phyloP scores from a whole-genome alignment of 2,113 vertebrate genomes.

The Gallinago undulata region DNA sequence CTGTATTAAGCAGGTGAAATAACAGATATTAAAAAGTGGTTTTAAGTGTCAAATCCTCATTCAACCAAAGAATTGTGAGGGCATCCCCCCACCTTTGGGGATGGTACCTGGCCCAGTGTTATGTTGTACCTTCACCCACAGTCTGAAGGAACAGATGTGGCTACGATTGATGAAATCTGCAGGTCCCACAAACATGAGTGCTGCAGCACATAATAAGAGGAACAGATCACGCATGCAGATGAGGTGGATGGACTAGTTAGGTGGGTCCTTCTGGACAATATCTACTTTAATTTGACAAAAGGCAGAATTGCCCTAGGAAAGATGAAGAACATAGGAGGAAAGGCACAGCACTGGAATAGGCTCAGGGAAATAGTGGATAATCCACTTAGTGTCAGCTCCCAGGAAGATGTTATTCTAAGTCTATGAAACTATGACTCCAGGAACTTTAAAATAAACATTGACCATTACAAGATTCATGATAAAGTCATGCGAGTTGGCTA shows the following conservation, averaged over 20 bases:
- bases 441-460: slow-evolving; percentile 30
- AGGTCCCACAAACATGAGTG: background rate
- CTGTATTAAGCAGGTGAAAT: background rate
- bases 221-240: background rate
- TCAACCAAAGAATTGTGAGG: background rate
- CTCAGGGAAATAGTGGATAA: background rate
- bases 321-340: background rate
- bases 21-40: background rate
- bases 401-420: background rate
- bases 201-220: background rate
- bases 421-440: background rate
- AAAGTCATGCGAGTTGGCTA: background rate
- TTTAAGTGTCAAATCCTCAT: background rate
- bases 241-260: background rate
- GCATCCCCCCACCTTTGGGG: background rate
- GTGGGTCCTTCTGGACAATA: background rate
- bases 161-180: background rate
- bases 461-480: background rate
- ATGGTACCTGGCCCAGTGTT: background rate
- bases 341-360: background rate
- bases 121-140: background rate
- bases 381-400: background rate
- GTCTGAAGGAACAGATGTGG: background rate
- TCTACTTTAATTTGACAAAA: background rate
- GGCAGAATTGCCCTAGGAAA: background rate